Base-by-base conservation (phyloP, 2,113 vertebrate species). In the Isichthys henryi region DNA sequence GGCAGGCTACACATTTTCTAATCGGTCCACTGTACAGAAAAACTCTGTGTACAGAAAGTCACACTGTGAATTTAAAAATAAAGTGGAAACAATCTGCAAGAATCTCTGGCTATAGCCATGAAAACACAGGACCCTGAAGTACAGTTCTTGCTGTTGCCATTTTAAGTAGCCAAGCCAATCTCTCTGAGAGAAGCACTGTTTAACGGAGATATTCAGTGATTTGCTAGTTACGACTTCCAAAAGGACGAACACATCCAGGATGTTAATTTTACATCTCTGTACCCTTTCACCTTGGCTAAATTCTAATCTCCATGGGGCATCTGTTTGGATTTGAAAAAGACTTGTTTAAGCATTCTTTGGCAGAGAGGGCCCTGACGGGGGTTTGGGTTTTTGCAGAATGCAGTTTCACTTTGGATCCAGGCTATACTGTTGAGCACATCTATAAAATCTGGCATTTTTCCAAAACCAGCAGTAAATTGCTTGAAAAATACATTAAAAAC, bases 401-500 rank as follows among this genome's bases (percentile, higher is more conserved):
- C 10, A 9, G 62, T 70, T 66, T 70, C 62, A 66, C 70, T 77
- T 39, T 39, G 74, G 74, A 80, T 80, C 13, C 5, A 80, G 35
- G 74, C 31, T 80, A 80, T 43, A 17, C 74, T 43, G 74, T 43
- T 80, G 74, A 80, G 74, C 35, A 80, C 43, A 15, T 39, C 74
- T 13, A 39, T 39, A 6, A 80, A 35, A 39, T 80, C 74, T 80
- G 74, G 35, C 15, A 43, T 80, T 80, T 80, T 80, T 17, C 74
- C 74, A 80, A 80, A 80, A 43, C 35, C 74, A 80, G 31, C 74
- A 80, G 35, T 80, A 80, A 80, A 70, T 70, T 70, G 62, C 62
- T 70, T 31, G 62, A 70, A 70, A 70, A 70, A 80, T 80, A 43
- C 74, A 80, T 80, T 80, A 80, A 80, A 80, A 80, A 43, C 74